Evolutionary conservation across 2,113 vertebrate genomes (phyloP).

Genomic region (Solea solea): DNA sequence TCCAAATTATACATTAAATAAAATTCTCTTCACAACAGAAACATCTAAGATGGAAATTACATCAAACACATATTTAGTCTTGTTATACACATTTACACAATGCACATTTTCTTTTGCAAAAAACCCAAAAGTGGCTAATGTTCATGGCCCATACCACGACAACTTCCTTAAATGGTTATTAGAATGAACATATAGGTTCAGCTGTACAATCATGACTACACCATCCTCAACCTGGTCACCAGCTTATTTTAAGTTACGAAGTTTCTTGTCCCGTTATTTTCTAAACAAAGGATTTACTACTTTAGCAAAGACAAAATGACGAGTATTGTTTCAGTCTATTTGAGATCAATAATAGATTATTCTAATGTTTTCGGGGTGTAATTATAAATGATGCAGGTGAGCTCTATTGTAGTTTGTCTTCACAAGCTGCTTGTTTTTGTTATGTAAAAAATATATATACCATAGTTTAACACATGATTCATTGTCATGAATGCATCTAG

Average conservation of each 20-base stretch:
- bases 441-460: not conserved
- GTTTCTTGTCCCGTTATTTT: constrained; percentile 1
- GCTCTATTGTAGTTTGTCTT: not conserved
- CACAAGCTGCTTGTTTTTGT: not conserved
- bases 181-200: constrained; percentile 56
- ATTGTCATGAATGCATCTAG: not conserved
- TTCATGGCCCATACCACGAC: constrained; percentile 28
- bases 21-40: constrained; percentile 63
- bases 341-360: not conserved
- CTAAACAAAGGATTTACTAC: not conserved
- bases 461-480: not conserved
- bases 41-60: constrained; percentile 57
- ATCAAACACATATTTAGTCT: constrained; percentile 60
- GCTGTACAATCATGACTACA: constrained; percentile 64
- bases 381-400: not conserved
- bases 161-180: constrained; percentile 30
- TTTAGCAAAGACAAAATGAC: not conserved
- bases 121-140: constrained; percentile 52
- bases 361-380: not conserved
- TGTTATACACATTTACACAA: constrained; percentile 52
- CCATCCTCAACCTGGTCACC: constrained; percentile 61
- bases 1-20: constrained; percentile 71
- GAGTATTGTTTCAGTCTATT: not conserved
- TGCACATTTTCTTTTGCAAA: constrained; percentile 38
- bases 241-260: constrained; percentile 4